These are phyloP conservation scores for Stratiomys singularior DNA, from an alignment of 2,888 invertebrate species.

Conservation along the genomic window DNA sequence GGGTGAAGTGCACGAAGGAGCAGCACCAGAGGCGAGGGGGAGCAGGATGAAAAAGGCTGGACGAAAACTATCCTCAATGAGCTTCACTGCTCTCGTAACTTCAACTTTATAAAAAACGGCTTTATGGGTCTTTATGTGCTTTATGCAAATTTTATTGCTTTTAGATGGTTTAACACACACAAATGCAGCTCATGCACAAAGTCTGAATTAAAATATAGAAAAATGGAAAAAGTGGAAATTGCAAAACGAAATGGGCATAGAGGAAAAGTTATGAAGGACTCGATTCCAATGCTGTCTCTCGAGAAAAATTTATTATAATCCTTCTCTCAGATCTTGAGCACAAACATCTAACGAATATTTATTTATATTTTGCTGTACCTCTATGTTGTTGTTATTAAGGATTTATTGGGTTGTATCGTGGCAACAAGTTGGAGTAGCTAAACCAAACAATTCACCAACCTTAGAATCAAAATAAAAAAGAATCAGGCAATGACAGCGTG, in stretches of 20 bases:
- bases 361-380: constrained; percentile 1
- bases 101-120: constrained; percentile 38
- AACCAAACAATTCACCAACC: no score
- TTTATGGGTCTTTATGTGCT: constrained; percentile 47
- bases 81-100: constrained; percentile 20
- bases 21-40: no score
- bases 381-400: no score
- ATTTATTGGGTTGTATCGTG: no score
- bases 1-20: no score
- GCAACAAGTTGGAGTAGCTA: no score
- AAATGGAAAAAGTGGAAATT: constrained; percentile 22
- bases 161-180: constrained; percentile 48
- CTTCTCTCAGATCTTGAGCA: constrained; percentile 18
- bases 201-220: constrained; percentile 15
- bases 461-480: no score
- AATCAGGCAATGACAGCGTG: no score
- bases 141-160: constrained; percentile 49
- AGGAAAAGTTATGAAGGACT: constrained; percentile 30
- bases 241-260: constrained; percentile 12
- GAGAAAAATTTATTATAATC: constrained; percentile 32
- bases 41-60: neutral
- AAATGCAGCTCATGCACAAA: constrained; percentile 43
- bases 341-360: neutral
- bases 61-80: constrained; percentile 43
- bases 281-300: neutral